Percentiles rank a stretch among this genome's conserved stretches.
Evolutionary conservation across 2,797 vertebrate species (phyloP).

Genomic region (Threskiornis aethiopicus): DNA sequence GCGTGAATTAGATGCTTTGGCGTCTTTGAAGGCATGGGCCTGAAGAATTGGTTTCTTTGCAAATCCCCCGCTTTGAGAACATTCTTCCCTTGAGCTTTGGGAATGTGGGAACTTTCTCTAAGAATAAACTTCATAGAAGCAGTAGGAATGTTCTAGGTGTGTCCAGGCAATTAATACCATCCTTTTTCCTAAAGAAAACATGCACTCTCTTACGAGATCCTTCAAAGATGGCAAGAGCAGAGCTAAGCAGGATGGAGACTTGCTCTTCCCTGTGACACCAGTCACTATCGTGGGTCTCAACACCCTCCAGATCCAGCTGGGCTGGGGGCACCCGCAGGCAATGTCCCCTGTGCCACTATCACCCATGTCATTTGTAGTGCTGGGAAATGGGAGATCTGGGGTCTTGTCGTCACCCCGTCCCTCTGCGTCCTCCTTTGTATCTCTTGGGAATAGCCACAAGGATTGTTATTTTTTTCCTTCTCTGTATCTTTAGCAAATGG

Average conservation of each 20-base stretch:
- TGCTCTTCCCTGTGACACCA: neutral
- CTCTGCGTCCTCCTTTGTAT: neutral
- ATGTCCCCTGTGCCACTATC: neutral
- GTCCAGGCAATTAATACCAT: neutral
- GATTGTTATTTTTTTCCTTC: neutral
- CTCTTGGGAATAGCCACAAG: fast-evolving
- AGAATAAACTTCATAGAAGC: neutral
- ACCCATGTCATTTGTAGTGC: fast-evolving
- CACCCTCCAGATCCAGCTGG: neutral
- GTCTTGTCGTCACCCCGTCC: neutral
- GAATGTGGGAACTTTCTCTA: neutral
- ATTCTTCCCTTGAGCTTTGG: neutral
- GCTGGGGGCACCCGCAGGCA: neutral
- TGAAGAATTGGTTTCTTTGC: neutral
- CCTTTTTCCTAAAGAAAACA: neutral
- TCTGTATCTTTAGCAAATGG: neutral
- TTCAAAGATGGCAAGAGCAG: neutral
- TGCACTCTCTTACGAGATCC: fast-evolving
- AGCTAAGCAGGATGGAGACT: neutral
- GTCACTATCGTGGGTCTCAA: fast-evolving
- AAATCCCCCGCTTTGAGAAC: neutral
- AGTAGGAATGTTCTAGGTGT: neutral
- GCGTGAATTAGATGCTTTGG: neutral
- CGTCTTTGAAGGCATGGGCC: neutral
- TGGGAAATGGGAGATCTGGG: neutral